Percentiles rank a stretch among this genome's conserved stretches.
phyloP scores from a whole-genome alignment of 2,888 invertebrate species.

The Dioctria rufipes region DNA sequence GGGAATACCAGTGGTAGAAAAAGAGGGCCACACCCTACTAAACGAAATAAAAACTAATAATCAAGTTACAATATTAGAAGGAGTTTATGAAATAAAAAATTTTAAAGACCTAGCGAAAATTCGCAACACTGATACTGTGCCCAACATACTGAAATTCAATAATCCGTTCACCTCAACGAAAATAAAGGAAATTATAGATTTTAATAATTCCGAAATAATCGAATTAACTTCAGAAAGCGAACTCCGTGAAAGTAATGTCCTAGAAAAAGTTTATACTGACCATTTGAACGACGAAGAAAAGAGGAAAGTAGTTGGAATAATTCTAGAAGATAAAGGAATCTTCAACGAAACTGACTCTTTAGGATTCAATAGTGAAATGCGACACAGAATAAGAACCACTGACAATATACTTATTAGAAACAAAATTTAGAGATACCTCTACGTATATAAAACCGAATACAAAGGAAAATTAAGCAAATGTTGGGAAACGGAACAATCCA shows the following conservation, averaged over 20 bases:
- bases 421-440: constrained; percentile 35
- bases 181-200: constrained; percentile 3
- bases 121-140: neutral
- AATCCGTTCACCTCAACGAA: constrained; percentile 3
- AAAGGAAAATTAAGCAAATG: constrained; percentile 25
- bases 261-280: no score
- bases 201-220: neutral
- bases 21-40: neutral
- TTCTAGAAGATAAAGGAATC: constrained; percentile 3
- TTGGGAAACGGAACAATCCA: constrained; percentile 10
- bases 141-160: constrained; percentile 8
- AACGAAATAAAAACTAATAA: constrained; percentile 1
- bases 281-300: neutral
- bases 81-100: constrained; percentile 15
- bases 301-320: neutral
- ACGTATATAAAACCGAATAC: constrained; percentile 2
- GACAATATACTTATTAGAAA: constrained; percentile 12
- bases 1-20: neutral
- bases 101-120: constrained; percentile 19
- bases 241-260: neutral
- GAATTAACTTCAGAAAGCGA: neutral
- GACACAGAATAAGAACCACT: constrained; percentile 17
- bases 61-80: constrained; percentile 14
- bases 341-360: neutral
- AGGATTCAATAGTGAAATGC: constrained; percentile 17